Percentiles rank a stretch among this genome's conserved stretches.
These are phyloP conservation scores for Zaprionus africanus DNA, from an alignment of 1,140 invertebrate genomes.

Conservation along the genomic window DNA sequence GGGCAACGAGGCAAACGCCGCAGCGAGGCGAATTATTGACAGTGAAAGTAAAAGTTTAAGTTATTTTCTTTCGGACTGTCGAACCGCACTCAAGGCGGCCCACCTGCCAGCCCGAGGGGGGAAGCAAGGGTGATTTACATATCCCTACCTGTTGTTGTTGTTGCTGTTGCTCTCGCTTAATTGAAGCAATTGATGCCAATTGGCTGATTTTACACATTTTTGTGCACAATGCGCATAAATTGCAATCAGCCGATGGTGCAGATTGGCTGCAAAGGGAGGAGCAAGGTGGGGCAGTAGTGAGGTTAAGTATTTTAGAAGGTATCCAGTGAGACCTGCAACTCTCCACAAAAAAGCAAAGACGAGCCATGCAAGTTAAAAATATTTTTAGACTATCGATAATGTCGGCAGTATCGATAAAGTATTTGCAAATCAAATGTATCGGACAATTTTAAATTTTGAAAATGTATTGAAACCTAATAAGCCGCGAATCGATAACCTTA, in stretches of 20 bases:
- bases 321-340: too few species aligned
- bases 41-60: slow-evolving; percentile 81
- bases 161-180: slow-evolving; percentile 9
- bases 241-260: not conserved
- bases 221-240: slow-evolving; percentile 6
- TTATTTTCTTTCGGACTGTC: slow-evolving; percentile 72
- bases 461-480: too few species aligned
- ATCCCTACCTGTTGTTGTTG: slow-evolving; percentile 4
- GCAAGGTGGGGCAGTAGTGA: too few species aligned
- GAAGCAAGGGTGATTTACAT: slow-evolving; percentile 44
- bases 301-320: too few species aligned
- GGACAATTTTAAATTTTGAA: too few species aligned
- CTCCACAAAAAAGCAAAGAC: too few species aligned
- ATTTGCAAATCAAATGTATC: too few species aligned
- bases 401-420: too few species aligned
- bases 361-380: too few species aligned
- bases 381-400: too few species aligned
- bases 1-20: slow-evolving; percentile 40
- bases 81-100: slow-evolving; percentile 41
- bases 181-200: slow-evolving; percentile 40
- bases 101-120: slow-evolving; percentile 12
- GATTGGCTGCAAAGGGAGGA: too few species aligned
- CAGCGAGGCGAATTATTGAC: slow-evolving; percentile 73
- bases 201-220: slow-evolving; percentile 32
- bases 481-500: too few species aligned